phyloP scores from a whole-genome alignment of 2,888 invertebrate genomes.

The Chloromyia formosa region DNA sequence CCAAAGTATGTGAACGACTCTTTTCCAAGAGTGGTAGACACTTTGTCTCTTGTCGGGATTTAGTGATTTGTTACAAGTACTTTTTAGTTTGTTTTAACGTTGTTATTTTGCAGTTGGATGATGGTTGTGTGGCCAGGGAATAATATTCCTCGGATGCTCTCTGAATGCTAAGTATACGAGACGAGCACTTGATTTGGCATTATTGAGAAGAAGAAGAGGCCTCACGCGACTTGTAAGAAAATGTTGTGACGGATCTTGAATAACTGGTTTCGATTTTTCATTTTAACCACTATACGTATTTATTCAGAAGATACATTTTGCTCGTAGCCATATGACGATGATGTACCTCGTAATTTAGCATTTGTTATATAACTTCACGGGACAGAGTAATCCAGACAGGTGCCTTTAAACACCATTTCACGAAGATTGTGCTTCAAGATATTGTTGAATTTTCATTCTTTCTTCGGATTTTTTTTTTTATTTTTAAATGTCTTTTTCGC shows the following conservation, averaged over 20 bases:
- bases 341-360: slow-evolving; percentile 39
- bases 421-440: slow-evolving; percentile 28
- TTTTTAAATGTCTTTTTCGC: background rate
- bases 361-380: slow-evolving; percentile 43
- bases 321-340: background rate
- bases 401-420: slow-evolving; percentile 33
- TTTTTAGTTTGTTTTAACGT: background rate
- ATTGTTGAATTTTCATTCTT: slow-evolving; percentile 1
- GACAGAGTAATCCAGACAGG: slow-evolving; percentile 22
- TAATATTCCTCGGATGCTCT: background rate
- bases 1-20: slow-evolving; percentile 3
- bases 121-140: too few species aligned
- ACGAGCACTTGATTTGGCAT: background rate
- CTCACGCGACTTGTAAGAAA: slow-evolving; percentile 9
- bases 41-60: slow-evolving; percentile 14
- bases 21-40: slow-evolving; percentile 2
- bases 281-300: background rate
- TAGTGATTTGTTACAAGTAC: background rate
- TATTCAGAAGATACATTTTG: too few species aligned
- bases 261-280: slow-evolving; percentile 43
- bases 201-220: too few species aligned
- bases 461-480: background rate
- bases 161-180: slow-evolving; percentile 31
- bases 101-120: too few species aligned
- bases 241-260: slow-evolving; percentile 42